These are phyloP conservation scores for Paedocypris sp. DNA, from an alignment of 2,113 vertebrate species.

Conservation along the genomic window DNA sequence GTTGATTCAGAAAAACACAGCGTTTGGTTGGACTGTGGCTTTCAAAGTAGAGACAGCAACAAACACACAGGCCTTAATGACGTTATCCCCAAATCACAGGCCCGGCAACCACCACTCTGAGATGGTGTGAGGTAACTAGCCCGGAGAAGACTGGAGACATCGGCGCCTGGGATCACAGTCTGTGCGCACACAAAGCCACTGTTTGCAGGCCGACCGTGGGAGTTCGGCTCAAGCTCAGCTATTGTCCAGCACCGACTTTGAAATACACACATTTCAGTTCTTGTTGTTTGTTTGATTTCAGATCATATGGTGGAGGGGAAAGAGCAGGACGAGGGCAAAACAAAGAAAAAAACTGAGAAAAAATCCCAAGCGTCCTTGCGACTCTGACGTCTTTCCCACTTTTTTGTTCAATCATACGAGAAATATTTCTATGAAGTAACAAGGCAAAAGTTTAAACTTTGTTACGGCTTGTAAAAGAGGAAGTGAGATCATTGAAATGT, in stretches of 20 bases:
- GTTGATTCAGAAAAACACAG: no score
- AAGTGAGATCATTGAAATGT: no score
- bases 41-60: not conserved
- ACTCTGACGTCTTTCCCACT: no score
- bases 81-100: not conserved
- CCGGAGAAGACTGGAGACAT: conserved; percentile 42
- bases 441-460: no score
- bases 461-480: no score
- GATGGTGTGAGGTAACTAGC: conserved; percentile 31
- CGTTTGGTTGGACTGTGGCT: not conserved
- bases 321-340: not conserved
- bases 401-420: no score
- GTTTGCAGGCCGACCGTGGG: conserved; percentile 42
- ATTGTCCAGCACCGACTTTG: conserved; percentile 38
- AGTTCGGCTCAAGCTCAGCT: conserved; percentile 40
- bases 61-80: not conserved
- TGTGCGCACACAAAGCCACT: conserved; percentile 45
- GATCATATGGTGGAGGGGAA: conserved; percentile 14
- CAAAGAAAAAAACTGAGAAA: no score
- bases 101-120: not conserved
- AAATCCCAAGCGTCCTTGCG: no score
- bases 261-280: conserved; percentile 40
- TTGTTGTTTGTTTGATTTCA: conserved; percentile 28
- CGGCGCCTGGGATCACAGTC: conserved; percentile 48
- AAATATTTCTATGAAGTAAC: no score